Evolutionary conservation across 2,797 vertebrate genomes (phyloP).

Genomic region (Ceryle rudis): DNA sequence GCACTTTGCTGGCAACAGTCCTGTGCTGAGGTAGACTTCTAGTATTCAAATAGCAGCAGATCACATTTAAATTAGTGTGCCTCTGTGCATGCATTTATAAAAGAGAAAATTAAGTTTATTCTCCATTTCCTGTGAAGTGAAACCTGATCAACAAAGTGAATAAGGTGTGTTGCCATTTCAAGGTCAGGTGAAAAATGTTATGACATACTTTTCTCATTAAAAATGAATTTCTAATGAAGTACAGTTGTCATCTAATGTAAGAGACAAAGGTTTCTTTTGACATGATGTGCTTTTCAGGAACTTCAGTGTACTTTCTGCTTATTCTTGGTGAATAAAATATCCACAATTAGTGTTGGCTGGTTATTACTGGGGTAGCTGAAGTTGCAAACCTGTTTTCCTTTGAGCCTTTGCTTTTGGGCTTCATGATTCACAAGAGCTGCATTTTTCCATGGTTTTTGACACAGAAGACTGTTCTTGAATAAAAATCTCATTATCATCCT

Average conservation of each 20-base stretch:
- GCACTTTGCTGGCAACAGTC: not conserved
- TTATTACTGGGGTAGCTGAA: not conserved
- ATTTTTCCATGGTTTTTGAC: conserved; percentile 8
- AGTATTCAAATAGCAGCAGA: conserved; percentile 29
- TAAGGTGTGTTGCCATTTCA: not conserved
- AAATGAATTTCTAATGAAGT: not conserved
- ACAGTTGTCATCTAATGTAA: not conserved
- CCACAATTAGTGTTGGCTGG: not conserved
- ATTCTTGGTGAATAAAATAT: not conserved
- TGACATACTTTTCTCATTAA: not conserved
- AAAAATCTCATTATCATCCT: not conserved
- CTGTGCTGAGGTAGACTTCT: not conserved
- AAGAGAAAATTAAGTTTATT: conserved; percentile 16
- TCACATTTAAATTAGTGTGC: conserved; percentile 11
- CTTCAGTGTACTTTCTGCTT: not conserved
- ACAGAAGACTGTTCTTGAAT: not conserved
- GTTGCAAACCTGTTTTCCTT: not conserved
- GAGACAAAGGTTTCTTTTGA: not conserved
- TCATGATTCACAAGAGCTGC: not conserved
- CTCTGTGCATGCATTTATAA: not conserved
- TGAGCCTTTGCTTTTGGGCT: not conserved
- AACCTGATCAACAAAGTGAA: not conserved
- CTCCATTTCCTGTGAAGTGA: not conserved
- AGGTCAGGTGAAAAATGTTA: not conserved
- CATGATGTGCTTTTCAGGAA: not conserved